Percentiles rank a stretch among this genome's conserved stretches.
Evolutionary conservation across 2,113 vertebrate species (phyloP).

Genomic region (Sapajus apella): DNA sequence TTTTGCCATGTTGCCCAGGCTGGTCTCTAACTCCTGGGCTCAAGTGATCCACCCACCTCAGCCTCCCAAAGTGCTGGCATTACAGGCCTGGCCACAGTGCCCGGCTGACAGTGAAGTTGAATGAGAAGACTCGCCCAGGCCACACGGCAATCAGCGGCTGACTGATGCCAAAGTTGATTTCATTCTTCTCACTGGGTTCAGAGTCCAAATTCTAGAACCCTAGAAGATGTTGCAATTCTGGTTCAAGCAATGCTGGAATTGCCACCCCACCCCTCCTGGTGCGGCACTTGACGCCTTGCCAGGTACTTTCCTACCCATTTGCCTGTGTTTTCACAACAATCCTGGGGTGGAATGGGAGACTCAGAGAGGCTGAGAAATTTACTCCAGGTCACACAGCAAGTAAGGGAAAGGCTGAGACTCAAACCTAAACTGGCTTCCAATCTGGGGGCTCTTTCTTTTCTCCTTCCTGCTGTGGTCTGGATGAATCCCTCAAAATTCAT

Average conservation of each 20-base stretch:
- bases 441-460: neutral
- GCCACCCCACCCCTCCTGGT: neutral
- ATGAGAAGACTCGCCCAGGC: neutral
- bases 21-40: too few species aligned
- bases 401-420: neutral
- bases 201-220: neutral
- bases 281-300: neutral
- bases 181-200: neutral
- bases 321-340: neutral
- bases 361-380: neutral
- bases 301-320: neutral
- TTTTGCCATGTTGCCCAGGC: too few species aligned
- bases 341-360: neutral
- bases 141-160: neutral
- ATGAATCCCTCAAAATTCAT: neutral
- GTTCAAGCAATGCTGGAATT: accelerated
- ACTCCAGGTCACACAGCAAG: neutral
- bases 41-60: too few species aligned
- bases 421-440: neutral
- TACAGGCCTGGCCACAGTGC: too few species aligned
- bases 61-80: too few species aligned
- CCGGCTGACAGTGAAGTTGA: accelerated
- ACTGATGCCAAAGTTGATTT: accelerated
- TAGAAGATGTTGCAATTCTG: neutral
- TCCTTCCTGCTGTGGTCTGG: neutral